Evolutionary conservation across 2,888 invertebrate species (phyloP), one percentile per base, ranked within the genome.

Genomic region (Syrista parreyssii): DNA sequence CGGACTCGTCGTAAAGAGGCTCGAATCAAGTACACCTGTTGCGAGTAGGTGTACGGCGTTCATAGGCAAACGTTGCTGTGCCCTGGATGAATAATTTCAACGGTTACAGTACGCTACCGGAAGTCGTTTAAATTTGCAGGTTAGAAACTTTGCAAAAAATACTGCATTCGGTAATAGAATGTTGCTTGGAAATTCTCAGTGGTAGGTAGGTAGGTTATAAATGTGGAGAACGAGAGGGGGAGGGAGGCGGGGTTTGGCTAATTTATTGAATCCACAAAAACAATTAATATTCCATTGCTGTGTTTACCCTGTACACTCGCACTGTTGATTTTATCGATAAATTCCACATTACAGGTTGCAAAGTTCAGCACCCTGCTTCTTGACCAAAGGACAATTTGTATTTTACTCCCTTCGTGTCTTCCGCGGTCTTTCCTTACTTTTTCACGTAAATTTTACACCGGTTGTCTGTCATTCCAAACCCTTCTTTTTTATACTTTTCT

Each of bases 11-110:
- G 86, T 82, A 80, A 82, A 85, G 82, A 82, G 78, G 79, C 78
- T 79, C 84, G 82, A 85, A 85, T 85, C 77, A 82, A 82, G 82
- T 84, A 77, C 84, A 84, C 84, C 84, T 84, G 84, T 84, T 84
- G 84, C 84, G 76, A 84, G 79, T 75, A 76, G 35, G 73, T 35
- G 23, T 55, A 55, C 55, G 55, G 6, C 23, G 9, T 55, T 23
- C 55, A 55, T 55, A 55, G 55, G 23, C 55, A 9, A 55, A 55
- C 55, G 23, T 55, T 55, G 55, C 23, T 55, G 55, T 23, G 55
- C 9, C 0, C 2, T 23, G 55, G 55, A 55, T 55, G 9, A 55
- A 55, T 55, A 55, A 55, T 55, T 15, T 55, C 55, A 9, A 23
- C 9, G 55, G 55, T 2, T 9, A n/a, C n/a, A 1, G 55, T 9